Evolutionary conservation across 2,113 vertebrate genomes (phyloP), one percentile per base, ranked within the genome.

Genomic region (Anarrhichthys ocellatus): DNA sequence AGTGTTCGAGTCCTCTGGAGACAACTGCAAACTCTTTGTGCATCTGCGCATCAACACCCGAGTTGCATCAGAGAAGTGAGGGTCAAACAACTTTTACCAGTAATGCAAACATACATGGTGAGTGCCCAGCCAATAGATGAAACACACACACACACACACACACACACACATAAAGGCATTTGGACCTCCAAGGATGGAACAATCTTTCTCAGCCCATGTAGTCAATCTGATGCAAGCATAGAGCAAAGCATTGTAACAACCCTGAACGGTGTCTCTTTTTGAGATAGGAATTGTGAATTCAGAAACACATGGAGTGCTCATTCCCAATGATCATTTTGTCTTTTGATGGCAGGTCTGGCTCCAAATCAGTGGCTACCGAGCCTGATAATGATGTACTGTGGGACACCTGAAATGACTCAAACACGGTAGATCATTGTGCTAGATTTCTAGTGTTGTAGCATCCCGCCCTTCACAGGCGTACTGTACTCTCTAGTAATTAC

Each of bases 171-270:
- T 73, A 80, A 67, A 71, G 24, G 17, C 61, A 81, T 63, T 66
- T 1, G 38, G 70, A 88, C 74, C 73, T 58, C 80, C 13, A 63
- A 72, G 50, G 73, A 80, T 75, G 71, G 27, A 83, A 56, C 56
- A 70, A 54, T 73, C 46, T 58, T 59, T 80, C 71, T 73, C n/a
- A 36, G 10, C 3, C 40, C 24, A 8, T 65, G 18, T 3, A 71
- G 65, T 84, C 38, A 70, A 76, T 63, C 65, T 91, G 85, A 92
- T 78, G 87, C 81, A 93, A 93, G 64, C 68, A 80, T 48, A 38
- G 24, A 63, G 76, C 59, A 83, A 91, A 78, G 36, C 15, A n/a
- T 2, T 79, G 85, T 72, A 88, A 91, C 64, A 68, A 42, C 24
- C 4, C 38, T 71, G 67, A 82, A 64, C 54, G 18, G 38, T 36